Evolutionary conservation across 37 sponge, comb jelly and placozoan species (phyloP).

Genomic region (Lycopodina hypogea): DNA sequence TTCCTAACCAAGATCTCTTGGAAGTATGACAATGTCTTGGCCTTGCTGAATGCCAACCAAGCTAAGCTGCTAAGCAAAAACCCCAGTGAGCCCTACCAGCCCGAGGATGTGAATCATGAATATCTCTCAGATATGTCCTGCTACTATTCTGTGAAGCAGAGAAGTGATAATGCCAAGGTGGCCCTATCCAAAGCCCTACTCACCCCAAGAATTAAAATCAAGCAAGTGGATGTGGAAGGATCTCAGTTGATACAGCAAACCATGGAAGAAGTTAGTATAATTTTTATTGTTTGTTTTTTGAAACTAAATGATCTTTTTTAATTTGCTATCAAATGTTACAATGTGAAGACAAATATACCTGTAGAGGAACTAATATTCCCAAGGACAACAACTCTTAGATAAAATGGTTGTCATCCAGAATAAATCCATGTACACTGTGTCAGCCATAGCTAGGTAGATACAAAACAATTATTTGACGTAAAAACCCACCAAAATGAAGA

Average conservation of each 20-base stretch:
- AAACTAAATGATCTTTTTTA: no score
- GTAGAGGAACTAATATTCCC: no score
- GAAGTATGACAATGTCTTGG: constrained; percentile 7
- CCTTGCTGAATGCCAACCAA: constrained; percentile 23
- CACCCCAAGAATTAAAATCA: constrained; percentile 7
- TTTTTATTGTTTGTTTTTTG: no score
- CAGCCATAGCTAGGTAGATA: no score
- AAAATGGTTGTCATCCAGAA: no score
- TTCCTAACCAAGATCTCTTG: constrained; percentile 10
- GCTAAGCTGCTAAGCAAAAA: constrained; percentile 13
- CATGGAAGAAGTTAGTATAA: constrained; percentile 4
- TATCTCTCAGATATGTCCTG: constrained; percentile 29
- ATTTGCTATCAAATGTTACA: no score
- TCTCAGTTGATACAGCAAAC: not conserved
- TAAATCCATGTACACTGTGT: no score
- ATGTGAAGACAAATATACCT: no score
- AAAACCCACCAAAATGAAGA: no score
- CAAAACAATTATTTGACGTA: no score
- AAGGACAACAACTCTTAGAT: no score
- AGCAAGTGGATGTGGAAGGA: constrained; percentile 30
- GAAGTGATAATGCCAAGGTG: constrained; percentile 1
- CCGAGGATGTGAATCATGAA: constrained; percentile 33
- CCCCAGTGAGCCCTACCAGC: constrained; percentile 17
- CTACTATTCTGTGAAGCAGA: constrained; percentile 8
- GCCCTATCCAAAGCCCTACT: constrained; percentile 26